phyloP scores from a whole-genome alignment of 2,888 invertebrate species.

The Netelia melanura region DNA sequence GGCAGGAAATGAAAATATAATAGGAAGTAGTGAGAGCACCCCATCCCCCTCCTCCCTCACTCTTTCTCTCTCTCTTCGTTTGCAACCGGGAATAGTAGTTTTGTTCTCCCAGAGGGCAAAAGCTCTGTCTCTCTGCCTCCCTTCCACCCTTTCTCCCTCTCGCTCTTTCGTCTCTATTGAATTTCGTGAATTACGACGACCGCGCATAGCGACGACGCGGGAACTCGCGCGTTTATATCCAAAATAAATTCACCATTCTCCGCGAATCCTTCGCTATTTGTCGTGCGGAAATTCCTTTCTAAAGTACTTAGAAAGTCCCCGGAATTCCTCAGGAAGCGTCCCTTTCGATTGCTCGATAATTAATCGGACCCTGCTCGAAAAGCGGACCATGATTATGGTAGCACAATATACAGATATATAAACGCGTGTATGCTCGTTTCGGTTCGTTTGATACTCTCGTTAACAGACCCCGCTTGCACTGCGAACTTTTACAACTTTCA shows the following conservation, averaged over 20 bases:
- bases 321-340: constrained; percentile 4
- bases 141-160: constrained; percentile 4
- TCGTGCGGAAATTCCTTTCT: constrained; percentile 24
- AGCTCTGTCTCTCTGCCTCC: constrained; percentile 17
- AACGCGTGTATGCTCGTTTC: not conserved
- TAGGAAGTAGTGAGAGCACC: constrained; percentile 8
- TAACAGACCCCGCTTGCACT: constrained; percentile 22
- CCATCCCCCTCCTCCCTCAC: not conserved
- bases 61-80: not conserved
- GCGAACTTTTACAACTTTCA: constrained; percentile 52
- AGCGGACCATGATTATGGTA: constrained; percentile 24
- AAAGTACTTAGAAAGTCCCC: constrained; percentile 7
- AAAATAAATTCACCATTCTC: constrained; percentile 33
- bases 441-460: constrained; percentile 42
- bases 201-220: not conserved
- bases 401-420: not conserved
- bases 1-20: constrained; percentile 38
- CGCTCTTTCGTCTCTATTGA: constrained; percentile 43
- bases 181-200: constrained; percentile 45
- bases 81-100: constrained; percentile 9
- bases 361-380: constrained; percentile 33
- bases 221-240: constrained; percentile 10
- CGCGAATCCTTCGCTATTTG: constrained; percentile 18
- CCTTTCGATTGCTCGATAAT: constrained; percentile 55
- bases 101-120: constrained; percentile 29